Conservation (phyloP, 2,888 invertebrate genomes). For the Rhorus exstirpatorius region DNA sequence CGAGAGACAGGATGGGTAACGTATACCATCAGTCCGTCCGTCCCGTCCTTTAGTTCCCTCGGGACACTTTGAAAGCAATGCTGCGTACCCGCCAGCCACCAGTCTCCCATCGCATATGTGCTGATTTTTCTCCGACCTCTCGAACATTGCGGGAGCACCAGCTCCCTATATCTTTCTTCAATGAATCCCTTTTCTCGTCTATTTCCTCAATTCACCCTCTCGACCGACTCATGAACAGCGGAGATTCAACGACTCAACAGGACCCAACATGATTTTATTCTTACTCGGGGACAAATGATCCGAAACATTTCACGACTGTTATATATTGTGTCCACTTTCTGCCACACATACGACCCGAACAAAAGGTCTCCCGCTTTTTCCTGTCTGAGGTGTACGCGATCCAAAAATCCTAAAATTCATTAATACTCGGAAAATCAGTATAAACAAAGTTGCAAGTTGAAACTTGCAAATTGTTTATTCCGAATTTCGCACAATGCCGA, state of each 20-base stretch:
- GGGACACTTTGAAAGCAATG: slow-evolving; percentile 84
- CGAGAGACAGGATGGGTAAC: slow-evolving; percentile 75
- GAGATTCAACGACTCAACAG: slow-evolving; percentile 52
- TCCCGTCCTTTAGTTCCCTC: slow-evolving; percentile 76
- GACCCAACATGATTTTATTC: slow-evolving; percentile 47
- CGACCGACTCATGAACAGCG: slow-evolving; percentile 7
- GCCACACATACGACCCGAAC: background rate
- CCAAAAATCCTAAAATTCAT: background rate
- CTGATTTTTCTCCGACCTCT: slow-evolving; percentile 55
- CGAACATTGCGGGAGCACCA: background rate
- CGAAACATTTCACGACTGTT: slow-evolving; percentile 66
- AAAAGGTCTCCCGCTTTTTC: background rate
- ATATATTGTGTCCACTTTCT: background rate
- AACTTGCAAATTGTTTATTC: too few relatives aligned
- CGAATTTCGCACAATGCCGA: too few relatives aligned
- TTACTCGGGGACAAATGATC: slow-evolving; percentile 60
- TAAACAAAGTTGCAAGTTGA: too few relatives aligned
- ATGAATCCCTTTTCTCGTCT: slow-evolving; percentile 44
- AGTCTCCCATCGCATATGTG: slow-evolving; percentile 81
- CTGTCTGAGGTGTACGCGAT: background rate
- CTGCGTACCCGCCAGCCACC: slow-evolving; percentile 79
- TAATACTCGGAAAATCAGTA: too few relatives aligned
- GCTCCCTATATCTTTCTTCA: slow-evolving; percentile 44
- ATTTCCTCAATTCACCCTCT: slow-evolving; percentile 13
- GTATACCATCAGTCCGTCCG: slow-evolving; percentile 71